Conservation (phyloP, 2,888 invertebrate genomes). For the Scotopteryx bipunctaria region DNA sequence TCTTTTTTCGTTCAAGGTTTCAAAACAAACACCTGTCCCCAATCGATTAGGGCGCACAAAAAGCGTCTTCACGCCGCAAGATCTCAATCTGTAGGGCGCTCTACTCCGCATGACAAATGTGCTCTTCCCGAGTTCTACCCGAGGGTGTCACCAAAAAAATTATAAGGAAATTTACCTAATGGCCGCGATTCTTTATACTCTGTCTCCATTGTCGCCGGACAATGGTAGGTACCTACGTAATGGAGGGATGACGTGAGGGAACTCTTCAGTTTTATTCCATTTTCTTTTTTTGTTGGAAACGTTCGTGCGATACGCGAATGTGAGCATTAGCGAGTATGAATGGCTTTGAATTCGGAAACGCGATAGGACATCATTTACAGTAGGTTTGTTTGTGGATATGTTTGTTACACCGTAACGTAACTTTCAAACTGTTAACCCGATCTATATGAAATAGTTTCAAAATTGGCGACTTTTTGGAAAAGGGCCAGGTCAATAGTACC, state of each 20-base stretch:
- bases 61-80: constrained; percentile 58
- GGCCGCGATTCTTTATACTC: constrained; percentile 80
- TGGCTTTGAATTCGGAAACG: constrained; percentile 14
- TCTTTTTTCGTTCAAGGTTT: too few species aligned
- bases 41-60: constrained; percentile 65
- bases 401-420: too few species aligned
- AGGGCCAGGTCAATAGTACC: too few species aligned
- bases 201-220: constrained; percentile 78
- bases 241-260: constrained; percentile 81
- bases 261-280: constrained; percentile 59
- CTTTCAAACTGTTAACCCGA: too few species aligned
- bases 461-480: too few species aligned
- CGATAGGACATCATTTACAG: constrained; percentile 3
- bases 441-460: too few species aligned
- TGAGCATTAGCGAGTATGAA: constrained; percentile 39
- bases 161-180: constrained; percentile 84
- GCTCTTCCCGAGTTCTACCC: constrained; percentile 66
- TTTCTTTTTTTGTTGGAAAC: constrained; percentile 57
- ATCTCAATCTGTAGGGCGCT: constrained; percentile 57
- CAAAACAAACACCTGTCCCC: constrained; percentile 45
- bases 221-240: constrained; percentile 65
- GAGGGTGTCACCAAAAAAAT: constrained; percentile 82
- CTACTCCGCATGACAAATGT: constrained; percentile 70
- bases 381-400: too few species aligned
- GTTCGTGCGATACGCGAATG: constrained; percentile 47